Base-by-base conservation (phyloP, 2,888 invertebrate species). In the Pollenia amentaria region DNA sequence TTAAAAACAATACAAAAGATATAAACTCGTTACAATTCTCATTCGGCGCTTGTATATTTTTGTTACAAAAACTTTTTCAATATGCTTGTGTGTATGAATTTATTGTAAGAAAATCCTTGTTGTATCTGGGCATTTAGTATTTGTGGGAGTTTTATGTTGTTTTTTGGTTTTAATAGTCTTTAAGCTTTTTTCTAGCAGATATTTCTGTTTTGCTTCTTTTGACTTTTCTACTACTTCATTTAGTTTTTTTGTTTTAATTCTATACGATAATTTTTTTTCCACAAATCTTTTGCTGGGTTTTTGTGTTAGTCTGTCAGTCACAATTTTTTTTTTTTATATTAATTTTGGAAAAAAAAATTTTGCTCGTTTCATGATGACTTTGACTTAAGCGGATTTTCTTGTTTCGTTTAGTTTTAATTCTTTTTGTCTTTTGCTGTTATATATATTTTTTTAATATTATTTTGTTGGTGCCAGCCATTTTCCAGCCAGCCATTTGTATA, bases 341-440 rank as follows among this genome's bases (percentile, higher is more conserved):
- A 21, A 16, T 69, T 21, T 76, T 40, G 65, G 29, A 14, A 14
- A 64, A 64, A 38, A 46, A 38, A 4, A 38, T 42, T 46, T 73
- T 72, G 10, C 29, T 64, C 53, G 29, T 53, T 65, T 65, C 46
- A 29, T 60, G 53, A 65, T 81, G 77, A 77, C 70, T 80, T 73
- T 84, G 62, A 75, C 80, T 80, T 85, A 76, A 85, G 70, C 80
- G 76, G 85, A 76, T 85, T 85, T 85, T 70, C 85, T 85, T 80
- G 84, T 84, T 84, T 51, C 73, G 57, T 40, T 81, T 73, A 40
- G 42, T 65, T 62, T 79, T 72, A 57, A 40, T 76, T 69, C 42
- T 64, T 40, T 14, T 44, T 16, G 18, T 11, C 44, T 51, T 55
- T 8, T 51, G 62, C 55, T 76, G 64, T 70, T 51, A 65, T 40